Evolutionary conservation across 2,113 vertebrate species (phyloP).

Genomic region (Tachycineta bicolor): DNA sequence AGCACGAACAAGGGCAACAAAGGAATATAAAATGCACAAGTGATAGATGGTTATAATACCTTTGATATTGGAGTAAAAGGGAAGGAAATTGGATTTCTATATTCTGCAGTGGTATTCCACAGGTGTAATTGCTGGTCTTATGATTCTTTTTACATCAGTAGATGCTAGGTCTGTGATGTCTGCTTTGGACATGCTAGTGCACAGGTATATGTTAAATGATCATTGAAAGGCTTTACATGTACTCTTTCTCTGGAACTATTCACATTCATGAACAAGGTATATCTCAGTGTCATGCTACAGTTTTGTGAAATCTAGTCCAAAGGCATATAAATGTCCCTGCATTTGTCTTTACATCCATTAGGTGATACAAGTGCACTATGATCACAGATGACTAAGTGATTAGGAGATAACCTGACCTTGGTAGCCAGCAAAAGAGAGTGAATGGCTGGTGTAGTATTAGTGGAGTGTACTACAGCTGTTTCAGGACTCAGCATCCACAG

Average conservation of each 20-base stretch:
- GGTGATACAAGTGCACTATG: background rate
- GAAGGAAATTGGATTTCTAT: background rate
- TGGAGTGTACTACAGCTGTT: background rate
- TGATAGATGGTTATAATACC: background rate
- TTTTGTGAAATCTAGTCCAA: background rate
- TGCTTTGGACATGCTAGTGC: background rate
- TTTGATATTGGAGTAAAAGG: background rate
- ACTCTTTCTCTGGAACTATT: background rate
- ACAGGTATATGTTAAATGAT: background rate
- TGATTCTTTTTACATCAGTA: background rate
- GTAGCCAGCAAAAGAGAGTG: background rate
- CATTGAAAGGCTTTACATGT: background rate
- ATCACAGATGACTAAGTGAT: background rate
- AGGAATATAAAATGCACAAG: background rate
- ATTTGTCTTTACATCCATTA: background rate
- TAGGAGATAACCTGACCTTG: background rate
- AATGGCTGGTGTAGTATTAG: background rate
- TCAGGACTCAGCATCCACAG: background rate
- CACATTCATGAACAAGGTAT: background rate
- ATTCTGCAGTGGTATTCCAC: background rate
- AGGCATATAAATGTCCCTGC: background rate
- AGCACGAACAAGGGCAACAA: background rate
- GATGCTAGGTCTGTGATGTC: background rate
- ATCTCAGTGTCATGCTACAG: background rate
- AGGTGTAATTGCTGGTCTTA: background rate